A percentile compares a stretch with the other conserved stretches of the same genome.
Conservation (phyloP, 1,140 invertebrate genomes). For the Leptopilina clavipes region DNA sequence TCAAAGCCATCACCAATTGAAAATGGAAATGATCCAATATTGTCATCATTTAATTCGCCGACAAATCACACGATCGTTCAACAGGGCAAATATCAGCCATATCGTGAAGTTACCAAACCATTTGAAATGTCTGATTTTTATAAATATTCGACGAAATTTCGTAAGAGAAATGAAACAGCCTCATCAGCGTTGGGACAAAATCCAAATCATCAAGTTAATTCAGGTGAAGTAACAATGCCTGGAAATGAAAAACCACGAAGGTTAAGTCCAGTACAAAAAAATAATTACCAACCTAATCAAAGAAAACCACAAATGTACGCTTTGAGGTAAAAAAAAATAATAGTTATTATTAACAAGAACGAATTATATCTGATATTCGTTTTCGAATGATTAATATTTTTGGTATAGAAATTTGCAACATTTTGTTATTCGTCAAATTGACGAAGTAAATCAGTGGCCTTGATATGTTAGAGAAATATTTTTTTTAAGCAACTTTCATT, state of each 20-base stretch:
- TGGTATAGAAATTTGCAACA: too few relatives aligned
- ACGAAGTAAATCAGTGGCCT: neutral
- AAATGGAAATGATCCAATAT: conserved; percentile 72
- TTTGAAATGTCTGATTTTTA: conserved; percentile 98
- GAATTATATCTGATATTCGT: too few relatives aligned
- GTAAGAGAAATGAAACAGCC: conserved; percentile 76
- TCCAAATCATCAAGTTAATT: neutral
- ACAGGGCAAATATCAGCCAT: conserved; percentile 91
- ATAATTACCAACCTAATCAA: conserved; percentile 5
- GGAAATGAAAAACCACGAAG: neutral
- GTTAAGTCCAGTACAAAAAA: conserved; percentile 14
- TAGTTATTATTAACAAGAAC: too few relatives aligned
- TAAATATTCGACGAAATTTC: conserved; percentile 95
- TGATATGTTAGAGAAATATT: neutral
- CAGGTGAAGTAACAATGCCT: neutral
- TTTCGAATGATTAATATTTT: too few relatives aligned
- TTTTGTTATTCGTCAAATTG: conserved; percentile 14
- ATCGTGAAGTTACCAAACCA: conserved; percentile 94
- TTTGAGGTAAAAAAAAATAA: neutral
- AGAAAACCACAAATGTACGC: conserved; percentile 27
- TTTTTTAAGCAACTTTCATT: conserved; percentile 11
- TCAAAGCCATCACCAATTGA: conserved; percentile 62
- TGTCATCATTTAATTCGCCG: conserved; percentile 82
- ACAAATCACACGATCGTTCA: conserved; percentile 90
- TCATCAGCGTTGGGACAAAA: neutral